Evolutionary conservation across 2,113 vertebrate species (phyloP), one percentile per base, ranked within the genome.

Genomic region (Hiodon tergisus): DNA sequence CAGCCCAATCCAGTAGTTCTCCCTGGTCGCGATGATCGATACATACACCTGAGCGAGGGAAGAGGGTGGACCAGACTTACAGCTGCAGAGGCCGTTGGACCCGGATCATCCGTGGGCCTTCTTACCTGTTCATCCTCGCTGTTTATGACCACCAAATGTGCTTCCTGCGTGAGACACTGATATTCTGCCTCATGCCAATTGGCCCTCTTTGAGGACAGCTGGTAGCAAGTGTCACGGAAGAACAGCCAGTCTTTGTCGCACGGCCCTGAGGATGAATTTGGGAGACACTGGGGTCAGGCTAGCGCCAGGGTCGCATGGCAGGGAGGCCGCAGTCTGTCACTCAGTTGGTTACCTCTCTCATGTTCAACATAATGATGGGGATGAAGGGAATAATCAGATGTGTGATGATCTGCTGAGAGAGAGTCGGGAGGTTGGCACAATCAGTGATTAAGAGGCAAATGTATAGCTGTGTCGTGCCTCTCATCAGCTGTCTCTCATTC

Each of bases 1-100:
- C 75, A 84, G 78, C 59, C 81, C 83, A 3, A 84, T 80, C 81
- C 83, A 84, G 69, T 78, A 84, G 58, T 13, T 59, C 0, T 50
- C 0, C 8, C 0, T 0, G 0, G 0, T 48, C 3, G 51, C 0
- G 10, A 78, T 0, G 48, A 71, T 11, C 11, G 78, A 73, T 4
- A 84, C n/a, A 47, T 74, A 83, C 11, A 72, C 76, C 83, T 84
- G 69, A 62, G 65, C n/a, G 14, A 7, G 9, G 31, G 13, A 10
- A 76, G 54, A 67, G 13, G 61, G 31, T 31, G 48, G 58, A 53
- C 75, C n/a, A 59, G 13, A 6, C 68, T 71, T 31, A 31, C 31
- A 31, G 31, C 31, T 31, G 6, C 31, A 48, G 6, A 50, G 11
- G 11, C 6, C 46, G 46, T 3, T 50, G 48, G 9, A 9, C 11